phyloP scores from a whole-genome alignment of 2,888 invertebrate genomes.

The Euclidia mi region DNA sequence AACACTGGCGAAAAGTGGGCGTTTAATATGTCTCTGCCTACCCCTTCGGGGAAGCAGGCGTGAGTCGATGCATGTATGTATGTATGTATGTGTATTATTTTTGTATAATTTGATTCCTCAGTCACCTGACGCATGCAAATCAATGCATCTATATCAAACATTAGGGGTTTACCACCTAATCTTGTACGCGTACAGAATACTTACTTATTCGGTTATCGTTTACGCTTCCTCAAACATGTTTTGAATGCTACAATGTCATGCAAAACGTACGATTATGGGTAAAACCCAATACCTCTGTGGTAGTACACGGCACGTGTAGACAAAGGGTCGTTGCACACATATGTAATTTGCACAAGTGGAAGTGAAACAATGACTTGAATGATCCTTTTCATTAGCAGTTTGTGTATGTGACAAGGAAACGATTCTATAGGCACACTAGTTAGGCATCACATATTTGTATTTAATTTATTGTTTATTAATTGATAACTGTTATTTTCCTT shows the following conservation, averaged over 20 bases:
- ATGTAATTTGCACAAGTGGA: constrained; percentile 15
- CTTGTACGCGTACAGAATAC: constrained; percentile 24
- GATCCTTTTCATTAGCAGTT: constrained; percentile 2
- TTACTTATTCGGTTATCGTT: constrained; percentile 48
- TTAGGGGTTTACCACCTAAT: constrained; percentile 16
- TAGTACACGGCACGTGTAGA: constrained; percentile 12
- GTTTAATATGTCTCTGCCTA: too few species aligned
- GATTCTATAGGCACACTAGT: background rate
- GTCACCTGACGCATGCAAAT: background rate
- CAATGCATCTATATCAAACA: background rate
- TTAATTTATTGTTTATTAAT: too few species aligned
- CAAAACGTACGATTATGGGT: constrained; percentile 44
- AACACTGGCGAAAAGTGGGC: too few species aligned
- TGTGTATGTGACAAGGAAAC: constrained; percentile 5
- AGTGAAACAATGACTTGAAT: constrained; percentile 13
- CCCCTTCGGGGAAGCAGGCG: too few species aligned
- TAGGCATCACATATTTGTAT: background rate
- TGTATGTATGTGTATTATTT: too few species aligned
- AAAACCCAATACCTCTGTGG: constrained; percentile 47
- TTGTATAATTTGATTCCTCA: too few species aligned
- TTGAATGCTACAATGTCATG: constrained; percentile 34
- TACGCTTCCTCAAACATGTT: constrained; percentile 52
- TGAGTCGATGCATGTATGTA: too few species aligned
- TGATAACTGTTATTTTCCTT: background rate
- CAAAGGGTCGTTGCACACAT: constrained; percentile 26